A percentile compares a stretch with the other conserved stretches of the same genome.
Evolutionary conservation across 2,797 vertebrate genomes (phyloP).

Genomic region (Onychomys arenicola): DNA sequence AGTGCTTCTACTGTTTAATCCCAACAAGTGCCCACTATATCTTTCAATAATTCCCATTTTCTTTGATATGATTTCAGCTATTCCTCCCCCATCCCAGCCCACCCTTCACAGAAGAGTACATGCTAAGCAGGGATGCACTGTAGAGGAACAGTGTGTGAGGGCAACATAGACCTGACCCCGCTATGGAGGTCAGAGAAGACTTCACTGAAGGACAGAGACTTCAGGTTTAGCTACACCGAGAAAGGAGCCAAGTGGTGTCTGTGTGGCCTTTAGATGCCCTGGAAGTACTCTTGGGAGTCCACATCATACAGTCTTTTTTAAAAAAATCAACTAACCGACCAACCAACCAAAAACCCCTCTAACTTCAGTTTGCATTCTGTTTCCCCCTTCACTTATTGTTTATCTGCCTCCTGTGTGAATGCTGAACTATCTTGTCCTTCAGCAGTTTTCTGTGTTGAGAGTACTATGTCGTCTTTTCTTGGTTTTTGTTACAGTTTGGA

Average conservation of each 20-base stretch:
- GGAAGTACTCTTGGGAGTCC: not conserved
- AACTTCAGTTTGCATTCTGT: not conserved
- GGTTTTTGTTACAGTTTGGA: not conserved
- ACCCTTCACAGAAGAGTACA: not conserved
- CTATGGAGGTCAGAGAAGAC: not conserved
- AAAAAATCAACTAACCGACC: not conserved
- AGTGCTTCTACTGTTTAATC: constrained; percentile 16
- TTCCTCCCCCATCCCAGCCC: not conserved
- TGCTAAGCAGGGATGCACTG: not conserved
- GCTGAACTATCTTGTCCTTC: not conserved
- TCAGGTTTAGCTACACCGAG: not conserved
- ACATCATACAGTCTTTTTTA: not conserved
- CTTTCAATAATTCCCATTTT: constrained; percentile 18
- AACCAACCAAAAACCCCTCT: not conserved
- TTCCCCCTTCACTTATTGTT: not conserved
- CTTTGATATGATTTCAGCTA: not conserved
- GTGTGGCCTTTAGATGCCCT: not conserved
- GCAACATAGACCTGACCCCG: not conserved
- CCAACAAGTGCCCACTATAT: not conserved
- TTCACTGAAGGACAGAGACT: not conserved
- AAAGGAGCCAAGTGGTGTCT: constrained; percentile 17
- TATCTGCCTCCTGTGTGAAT: not conserved
- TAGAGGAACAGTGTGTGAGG: not conserved
- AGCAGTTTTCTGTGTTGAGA: not conserved
- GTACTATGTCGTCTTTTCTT: not conserved